Conservation (phyloP, 2,888 invertebrate genomes). For the Miltochrista miniata region DNA sequence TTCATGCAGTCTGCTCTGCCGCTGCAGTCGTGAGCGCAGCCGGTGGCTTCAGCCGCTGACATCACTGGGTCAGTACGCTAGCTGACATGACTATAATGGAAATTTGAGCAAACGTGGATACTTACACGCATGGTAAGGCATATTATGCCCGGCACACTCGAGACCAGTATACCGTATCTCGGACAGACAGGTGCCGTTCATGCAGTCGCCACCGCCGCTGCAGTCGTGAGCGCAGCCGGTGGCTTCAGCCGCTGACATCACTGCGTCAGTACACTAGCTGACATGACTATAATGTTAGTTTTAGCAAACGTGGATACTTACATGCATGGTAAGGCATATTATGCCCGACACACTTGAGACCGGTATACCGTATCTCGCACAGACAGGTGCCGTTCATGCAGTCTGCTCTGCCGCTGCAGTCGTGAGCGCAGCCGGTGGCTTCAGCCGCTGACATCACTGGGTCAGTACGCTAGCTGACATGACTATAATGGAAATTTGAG, state of each 20-base stretch:
- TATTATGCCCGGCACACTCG: constrained; percentile 91
- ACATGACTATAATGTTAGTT: neutral
- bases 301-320: constrained; percentile 37
- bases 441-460: no score
- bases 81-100: neutral
- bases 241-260: no score
- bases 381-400: constrained; percentile 96
- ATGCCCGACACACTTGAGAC: constrained; percentile 91
- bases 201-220: constrained; percentile 95
- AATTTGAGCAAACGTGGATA: constrained; percentile 7
- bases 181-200: constrained; percentile 95
- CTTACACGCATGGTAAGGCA: constrained; percentile 85
- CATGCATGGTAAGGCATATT: constrained; percentile 88
- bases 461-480: no score
- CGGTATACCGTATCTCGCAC: constrained; percentile 94
- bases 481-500: neutral
- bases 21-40: constrained; percentile 86
- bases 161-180: constrained; percentile 94
- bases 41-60: no score
- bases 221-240: constrained; percentile 81
- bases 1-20: constrained; percentile 96
- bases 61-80: no score
- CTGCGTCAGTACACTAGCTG: no score
- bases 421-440: constrained; percentile 42
- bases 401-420: constrained; percentile 95